Conservation (phyloP, 2,888 invertebrate species). For the Xiphydria camelus region DNA sequence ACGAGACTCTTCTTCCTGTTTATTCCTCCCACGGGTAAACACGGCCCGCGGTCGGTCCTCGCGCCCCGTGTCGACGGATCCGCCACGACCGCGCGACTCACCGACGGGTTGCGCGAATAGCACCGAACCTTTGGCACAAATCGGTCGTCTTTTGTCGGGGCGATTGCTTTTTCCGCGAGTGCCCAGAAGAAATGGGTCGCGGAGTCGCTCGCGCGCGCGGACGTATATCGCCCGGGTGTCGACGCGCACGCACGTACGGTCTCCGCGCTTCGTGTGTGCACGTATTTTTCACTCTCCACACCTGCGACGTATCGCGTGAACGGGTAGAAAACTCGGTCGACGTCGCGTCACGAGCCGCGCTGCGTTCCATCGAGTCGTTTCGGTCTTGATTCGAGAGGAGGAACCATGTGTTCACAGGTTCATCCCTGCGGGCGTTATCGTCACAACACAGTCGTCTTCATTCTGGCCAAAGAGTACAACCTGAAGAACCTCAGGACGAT, state of each 20-base stretch:
- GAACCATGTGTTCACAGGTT: slow-evolving; percentile 68
- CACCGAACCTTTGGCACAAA: slow-evolving; percentile 8
- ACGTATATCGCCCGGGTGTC: no score
- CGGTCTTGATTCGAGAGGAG: slow-evolving; percentile 6
- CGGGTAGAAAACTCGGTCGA: slow-evolving; percentile 11
- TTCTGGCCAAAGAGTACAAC: slow-evolving; percentile 94
- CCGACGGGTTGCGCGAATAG: not conserved
- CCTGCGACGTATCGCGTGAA: no score
- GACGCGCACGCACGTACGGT: no score
- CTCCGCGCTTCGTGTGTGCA: no score
- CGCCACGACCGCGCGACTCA: no score
- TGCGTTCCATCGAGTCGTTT: not conserved
- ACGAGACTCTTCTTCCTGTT: slow-evolving; percentile 24
- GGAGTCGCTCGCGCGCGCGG: no score
- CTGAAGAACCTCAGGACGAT: slow-evolving; percentile 91
- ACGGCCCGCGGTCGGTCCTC: not conserved
- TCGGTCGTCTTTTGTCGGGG: slow-evolving; percentile 27
- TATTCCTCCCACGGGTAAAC: not conserved
- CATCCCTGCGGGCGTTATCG: slow-evolving; percentile 98
- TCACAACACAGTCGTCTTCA: slow-evolving; percentile 95
- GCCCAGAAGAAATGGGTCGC: slow-evolving; percentile 30
- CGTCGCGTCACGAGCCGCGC: slow-evolving; percentile 1
- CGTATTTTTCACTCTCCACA: no score
- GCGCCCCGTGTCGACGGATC: no score
- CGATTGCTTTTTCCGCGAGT: slow-evolving; percentile 24